These are phyloP conservation scores for Climacteris rufus DNA, from an alignment of 2,113 vertebrate genomes.

Conservation along the genomic window DNA sequence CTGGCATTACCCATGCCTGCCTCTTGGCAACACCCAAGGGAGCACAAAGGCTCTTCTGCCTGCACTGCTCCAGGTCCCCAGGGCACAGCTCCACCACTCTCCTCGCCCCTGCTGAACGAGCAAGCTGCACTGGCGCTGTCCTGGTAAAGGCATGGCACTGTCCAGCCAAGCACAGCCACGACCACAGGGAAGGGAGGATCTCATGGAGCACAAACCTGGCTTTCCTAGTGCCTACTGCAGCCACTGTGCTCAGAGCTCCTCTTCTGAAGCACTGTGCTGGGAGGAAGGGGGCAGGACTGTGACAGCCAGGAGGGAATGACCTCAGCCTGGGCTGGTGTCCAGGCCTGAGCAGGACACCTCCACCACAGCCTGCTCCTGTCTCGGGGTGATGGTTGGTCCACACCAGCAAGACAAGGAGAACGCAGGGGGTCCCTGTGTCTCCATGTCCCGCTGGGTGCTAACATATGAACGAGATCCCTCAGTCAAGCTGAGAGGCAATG, in stretches of 20 bases:
- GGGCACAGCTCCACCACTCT: neutral
- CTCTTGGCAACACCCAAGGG: neutral
- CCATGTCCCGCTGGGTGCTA: fast-evolving
- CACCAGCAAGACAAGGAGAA: neutral
- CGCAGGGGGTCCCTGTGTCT: fast-evolving
- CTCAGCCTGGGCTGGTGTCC: neutral
- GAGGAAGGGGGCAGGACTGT: neutral
- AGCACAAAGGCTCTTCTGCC: neutral
- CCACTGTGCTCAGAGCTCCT: neutral
- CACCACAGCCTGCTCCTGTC: neutral
- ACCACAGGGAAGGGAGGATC: neutral
- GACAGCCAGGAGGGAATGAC: neutral
- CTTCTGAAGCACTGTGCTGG: neutral
- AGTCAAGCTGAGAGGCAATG: neutral
- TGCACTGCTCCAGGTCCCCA: fast-evolving
- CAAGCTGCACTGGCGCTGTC: neutral
- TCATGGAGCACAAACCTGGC: neutral
- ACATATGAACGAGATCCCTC: neutral
- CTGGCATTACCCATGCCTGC: neutral
- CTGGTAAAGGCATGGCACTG: neutral
- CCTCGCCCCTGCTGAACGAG: fast-evolving
- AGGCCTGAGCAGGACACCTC: neutral
- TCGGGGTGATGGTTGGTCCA: fast-evolving
- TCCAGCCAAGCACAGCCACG: neutral
- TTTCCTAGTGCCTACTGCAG: neutral